Base-by-base conservation (phyloP, 2,888 invertebrate genomes). In the Cyclophora punctaria region DNA sequence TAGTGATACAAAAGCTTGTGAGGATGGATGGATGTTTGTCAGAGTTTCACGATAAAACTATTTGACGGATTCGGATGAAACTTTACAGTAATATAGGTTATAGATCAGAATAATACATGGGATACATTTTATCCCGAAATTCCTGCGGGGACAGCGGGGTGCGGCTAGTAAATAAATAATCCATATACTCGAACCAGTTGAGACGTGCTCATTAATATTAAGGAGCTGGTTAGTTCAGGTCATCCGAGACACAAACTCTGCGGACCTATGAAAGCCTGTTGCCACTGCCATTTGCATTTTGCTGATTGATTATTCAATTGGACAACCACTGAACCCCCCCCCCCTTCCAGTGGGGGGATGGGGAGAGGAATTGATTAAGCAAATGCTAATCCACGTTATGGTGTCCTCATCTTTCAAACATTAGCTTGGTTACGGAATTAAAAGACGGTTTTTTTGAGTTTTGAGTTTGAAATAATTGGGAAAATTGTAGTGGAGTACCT, bases 301-400 rank as follows among this genome's bases (percentile, higher is more conserved):
- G 67, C 77, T 79, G 81, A 86, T 85, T 85, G 85, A 86, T 86
- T 86, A 85, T 86, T 83, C 86, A 84, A 81, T 83, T 71, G 78
- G 74, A 72, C 77, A 65, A 70, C 68, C 68, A 66, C 75, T 71
- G 68, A 67, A 66, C 63, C 64, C 56, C 52, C 64, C 56, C 52
- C 62, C 57, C 54, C 59, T 54, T 56, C 53, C 57, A 20, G 20
- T 20, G 20, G 20, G 20, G 20, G 20, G 20, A 66, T 69, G 75
- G 76, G 75, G 75, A 56, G 53, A 63, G 64, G 72, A 74, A 82
- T 79, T 79, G 81, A 81, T 80, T 80, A 79, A 79, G 75, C 80
- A 72, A 73, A 76, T 81, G 79, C 75, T 78, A 80, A 81, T 83
- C 63, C 61, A 67, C 69, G 75, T 76, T 75, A 74, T 80, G 71